phyloP scores from a whole-genome alignment of 2,113 vertebrate species.

The Australoheros scitulus region DNA sequence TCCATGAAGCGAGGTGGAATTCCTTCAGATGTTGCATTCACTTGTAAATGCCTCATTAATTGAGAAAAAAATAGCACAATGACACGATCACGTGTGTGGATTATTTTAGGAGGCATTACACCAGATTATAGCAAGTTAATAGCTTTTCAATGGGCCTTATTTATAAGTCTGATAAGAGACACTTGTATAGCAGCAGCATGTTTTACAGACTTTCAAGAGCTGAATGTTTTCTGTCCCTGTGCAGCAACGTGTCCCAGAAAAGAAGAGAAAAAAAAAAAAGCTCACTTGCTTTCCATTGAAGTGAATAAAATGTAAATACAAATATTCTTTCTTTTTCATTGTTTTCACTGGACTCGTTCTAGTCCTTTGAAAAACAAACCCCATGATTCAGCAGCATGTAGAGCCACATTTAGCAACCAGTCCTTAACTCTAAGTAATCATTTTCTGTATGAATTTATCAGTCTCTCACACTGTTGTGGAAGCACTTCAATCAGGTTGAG shows the following conservation, averaged over 20 bases:
- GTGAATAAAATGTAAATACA: neutral
- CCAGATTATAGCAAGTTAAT: neutral
- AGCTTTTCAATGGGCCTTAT: neutral
- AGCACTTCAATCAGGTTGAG: neutral
- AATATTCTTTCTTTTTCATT: neutral
- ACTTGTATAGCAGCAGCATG: neutral
- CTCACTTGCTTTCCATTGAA: neutral
- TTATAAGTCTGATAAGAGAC: constrained; percentile 4
- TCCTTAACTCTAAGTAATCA: neutral
- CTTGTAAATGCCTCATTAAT: constrained; percentile 17
- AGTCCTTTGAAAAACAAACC: neutral
- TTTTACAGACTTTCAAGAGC: neutral
- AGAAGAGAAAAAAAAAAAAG: neutral
- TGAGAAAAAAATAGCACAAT: neutral
- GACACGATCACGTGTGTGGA: neutral
- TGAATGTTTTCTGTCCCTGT: neutral
- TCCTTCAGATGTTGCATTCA: constrained; percentile 8
- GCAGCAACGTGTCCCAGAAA: neutral
- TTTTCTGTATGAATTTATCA: neutral
- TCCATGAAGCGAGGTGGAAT: constrained; percentile 31
- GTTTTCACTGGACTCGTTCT: neutral
- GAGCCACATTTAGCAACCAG: neutral
- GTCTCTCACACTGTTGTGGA: neutral
- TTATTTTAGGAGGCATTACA: neutral
- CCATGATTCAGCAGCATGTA: neutral